These are phyloP conservation scores for Daboia siamensis DNA, from an alignment of 2,113 vertebrate species.

Conservation along the genomic window DNA sequence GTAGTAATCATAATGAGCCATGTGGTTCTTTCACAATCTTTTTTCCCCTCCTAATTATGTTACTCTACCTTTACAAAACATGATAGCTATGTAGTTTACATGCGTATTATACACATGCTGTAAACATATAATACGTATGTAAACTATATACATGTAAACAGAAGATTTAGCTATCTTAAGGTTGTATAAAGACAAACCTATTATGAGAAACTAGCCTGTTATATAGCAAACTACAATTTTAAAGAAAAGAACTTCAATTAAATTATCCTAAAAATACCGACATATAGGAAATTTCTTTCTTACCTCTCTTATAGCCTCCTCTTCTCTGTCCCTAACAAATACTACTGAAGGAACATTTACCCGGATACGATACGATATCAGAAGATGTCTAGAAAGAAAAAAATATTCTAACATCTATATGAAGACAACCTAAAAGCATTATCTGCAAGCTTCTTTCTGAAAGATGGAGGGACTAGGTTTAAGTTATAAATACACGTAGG, in stretches of 20 bases:
- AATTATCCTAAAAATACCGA: not conserved
- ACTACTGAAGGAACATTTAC: slow-evolving; percentile 10
- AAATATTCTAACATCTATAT: slow-evolving; percentile 3
- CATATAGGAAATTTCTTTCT: not conserved
- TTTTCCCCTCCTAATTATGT: not conserved
- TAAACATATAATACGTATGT: not conserved
- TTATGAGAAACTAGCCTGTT: not conserved
- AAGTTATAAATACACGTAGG: not conserved
- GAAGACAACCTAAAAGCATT: not conserved
- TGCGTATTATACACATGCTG: not conserved
- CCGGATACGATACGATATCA: slow-evolving; percentile 38
- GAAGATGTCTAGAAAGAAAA: slow-evolving; percentile 72
- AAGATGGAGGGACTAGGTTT: not conserved
- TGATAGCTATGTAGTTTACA: not conserved
- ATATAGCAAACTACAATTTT: not conserved
- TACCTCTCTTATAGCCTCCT: slow-evolving; percentile 14
- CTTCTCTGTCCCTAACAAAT: slow-evolving; percentile 15
- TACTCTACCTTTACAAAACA: not conserved
- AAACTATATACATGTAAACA: not conserved
- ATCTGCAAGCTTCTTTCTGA: not conserved
- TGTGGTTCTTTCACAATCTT: not conserved
- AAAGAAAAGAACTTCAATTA: not conserved
- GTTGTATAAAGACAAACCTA: not conserved
- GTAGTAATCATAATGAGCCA: not conserved
- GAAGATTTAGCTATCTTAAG: not conserved